These are phyloP conservation scores for Sebastolobus alascanus DNA, from an alignment of 2,797 vertebrate genomes.

Conservation along the genomic window DNA sequence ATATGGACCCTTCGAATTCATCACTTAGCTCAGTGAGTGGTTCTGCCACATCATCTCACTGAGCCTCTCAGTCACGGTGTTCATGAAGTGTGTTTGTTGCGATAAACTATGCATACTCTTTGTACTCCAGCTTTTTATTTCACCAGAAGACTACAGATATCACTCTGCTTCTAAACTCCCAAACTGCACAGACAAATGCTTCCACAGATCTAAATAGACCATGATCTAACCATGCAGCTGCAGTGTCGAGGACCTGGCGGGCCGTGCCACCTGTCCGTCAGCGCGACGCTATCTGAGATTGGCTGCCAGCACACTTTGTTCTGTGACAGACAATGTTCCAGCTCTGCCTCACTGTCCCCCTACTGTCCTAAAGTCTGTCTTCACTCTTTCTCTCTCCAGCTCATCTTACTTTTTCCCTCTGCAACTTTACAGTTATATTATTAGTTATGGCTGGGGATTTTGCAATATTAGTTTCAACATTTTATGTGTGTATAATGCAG, in stretches of 20 bases:
- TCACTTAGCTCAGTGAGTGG: constrained; percentile 8
- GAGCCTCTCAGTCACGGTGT: constrained; percentile 3
- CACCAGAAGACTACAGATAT: constrained; percentile 14
- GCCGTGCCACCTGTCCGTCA: constrained; percentile 51
- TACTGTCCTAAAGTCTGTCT: neutral
- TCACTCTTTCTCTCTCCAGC: neutral
- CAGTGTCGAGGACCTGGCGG: constrained; percentile 25
- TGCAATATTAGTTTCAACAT: neutral
- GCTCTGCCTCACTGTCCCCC: constrained; percentile 8
- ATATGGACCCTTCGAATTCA: constrained; percentile 13
- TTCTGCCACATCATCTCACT: constrained; percentile 27
- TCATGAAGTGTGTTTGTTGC: neutral
- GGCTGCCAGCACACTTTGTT: constrained; percentile 48
- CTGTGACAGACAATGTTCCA: constrained; percentile 19
- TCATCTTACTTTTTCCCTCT: neutral
- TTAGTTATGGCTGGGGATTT: too few relatives aligned
- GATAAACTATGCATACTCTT: constrained; percentile 9
- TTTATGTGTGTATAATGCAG: too few relatives aligned
- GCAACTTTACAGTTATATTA: neutral
- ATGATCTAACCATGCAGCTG: constrained; percentile 17
- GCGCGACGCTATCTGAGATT: constrained; percentile 19
- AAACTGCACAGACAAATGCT: constrained; percentile 4
- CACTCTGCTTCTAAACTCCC: neutral
- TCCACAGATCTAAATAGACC: constrained; percentile 15
- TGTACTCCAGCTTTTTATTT: constrained; percentile 27